Base-by-base conservation (phyloP, 2,888 invertebrate genomes). In the Zaprionus obscuricornis region DNA sequence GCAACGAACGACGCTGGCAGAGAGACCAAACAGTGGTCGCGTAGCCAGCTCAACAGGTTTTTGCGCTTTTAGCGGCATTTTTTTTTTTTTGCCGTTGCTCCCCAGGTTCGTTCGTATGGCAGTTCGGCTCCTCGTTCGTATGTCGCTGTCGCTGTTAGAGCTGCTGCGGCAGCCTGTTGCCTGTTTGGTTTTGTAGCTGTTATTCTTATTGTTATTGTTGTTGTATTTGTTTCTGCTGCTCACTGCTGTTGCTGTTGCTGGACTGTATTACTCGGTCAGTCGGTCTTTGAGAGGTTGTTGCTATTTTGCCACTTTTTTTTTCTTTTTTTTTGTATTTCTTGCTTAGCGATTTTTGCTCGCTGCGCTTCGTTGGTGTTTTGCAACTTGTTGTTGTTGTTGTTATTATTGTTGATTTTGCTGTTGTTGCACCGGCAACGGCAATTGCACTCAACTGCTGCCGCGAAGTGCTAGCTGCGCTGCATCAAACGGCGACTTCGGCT, bases 201-300 rank as follows among this genome's bases (percentile, higher is more conserved):
- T 42, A 56, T 49, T 54, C 52, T 54, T 52, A 27, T 29, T 45
- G 43, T 13, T 42, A 55, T 46, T 50, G 55, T 45, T 74, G 62
- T 40, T 65, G 54, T 40, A 56, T 50, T 46, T 64, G 52, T 36
- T 70, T 56, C 13, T 62, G 46, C 3, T 52, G 57, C 43, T n/a
- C n/a, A n/a, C n/a, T 63, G 60, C 2, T 42, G 40, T 24, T 60
- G 57, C 36, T 63, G 49, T 58, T 64, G 71, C 85, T 88, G 88
- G 88, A 89, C 89, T 90, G 89, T 90, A 90, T 90, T 90, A 90
- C 90, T 90, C 90, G 90, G 90, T 90, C 90, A 90, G 90, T 90
- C 90, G 90, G 90, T 90, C 89, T 90, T 89, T 85, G 90, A 89
- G 90, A 89, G 89, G 89, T 89, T 89, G 89, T 89, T 89, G 89